Evolutionary conservation across 2,888 invertebrate genomes (phyloP).

Genomic region (Micoletzkya japonica): DNA sequence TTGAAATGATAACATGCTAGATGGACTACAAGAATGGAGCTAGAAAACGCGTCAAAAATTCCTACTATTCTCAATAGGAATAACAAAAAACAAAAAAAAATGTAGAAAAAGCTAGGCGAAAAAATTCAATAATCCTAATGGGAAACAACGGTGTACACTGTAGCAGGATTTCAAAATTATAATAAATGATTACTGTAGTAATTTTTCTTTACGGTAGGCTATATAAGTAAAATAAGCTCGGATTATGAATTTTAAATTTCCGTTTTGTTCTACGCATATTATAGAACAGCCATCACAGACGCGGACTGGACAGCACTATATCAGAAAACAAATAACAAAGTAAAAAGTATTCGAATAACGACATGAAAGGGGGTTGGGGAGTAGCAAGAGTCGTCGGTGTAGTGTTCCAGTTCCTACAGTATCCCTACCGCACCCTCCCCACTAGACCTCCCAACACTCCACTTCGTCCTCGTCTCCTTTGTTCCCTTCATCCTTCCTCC

Average conservation of each 20-base stretch:
- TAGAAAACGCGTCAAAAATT: neutral
- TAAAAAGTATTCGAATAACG: too few species aligned
- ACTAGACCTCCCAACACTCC: neutral
- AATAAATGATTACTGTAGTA: neutral
- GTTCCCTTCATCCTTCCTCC: neutral
- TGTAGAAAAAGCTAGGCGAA: neutral
- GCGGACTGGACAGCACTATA: neutral
- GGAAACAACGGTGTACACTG: neutral
- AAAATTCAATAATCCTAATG: neutral
- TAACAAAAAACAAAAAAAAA: neutral
- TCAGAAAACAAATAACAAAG: too few species aligned
- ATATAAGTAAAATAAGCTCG: neutral
- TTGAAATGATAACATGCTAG: neutral
- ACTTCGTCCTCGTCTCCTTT: neutral
- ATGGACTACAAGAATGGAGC: neutral
- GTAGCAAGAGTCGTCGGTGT: too few species aligned
- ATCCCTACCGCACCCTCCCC: neutral
- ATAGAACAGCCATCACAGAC: conserved; percentile 1
- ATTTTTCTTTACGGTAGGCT: neutral
- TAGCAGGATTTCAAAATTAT: neutral
- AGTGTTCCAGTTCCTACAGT: neutral
- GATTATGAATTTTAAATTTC: neutral
- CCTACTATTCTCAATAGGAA: neutral
- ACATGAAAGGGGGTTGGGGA: too few species aligned
- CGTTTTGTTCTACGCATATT: too few species aligned